Conservation (phyloP, 2,888 invertebrate species). For the Lydus trimaculatus region DNA sequence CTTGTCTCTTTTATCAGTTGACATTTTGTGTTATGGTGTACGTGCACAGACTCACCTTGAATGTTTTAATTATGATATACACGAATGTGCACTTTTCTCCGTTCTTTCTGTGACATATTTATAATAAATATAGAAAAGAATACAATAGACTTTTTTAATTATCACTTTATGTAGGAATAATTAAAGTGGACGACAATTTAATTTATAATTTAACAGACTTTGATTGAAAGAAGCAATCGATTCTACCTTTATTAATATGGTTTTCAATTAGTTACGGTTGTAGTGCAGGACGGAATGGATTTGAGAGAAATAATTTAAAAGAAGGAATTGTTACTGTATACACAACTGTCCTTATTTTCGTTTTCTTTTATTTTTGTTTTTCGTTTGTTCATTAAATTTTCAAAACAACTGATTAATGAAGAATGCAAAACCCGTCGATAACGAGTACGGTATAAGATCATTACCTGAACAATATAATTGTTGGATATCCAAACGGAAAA, state of each 20-base stretch:
- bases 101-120: neutral
- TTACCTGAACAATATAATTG: neutral
- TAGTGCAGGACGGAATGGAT: neutral
- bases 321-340: neutral
- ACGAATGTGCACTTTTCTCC: neutral
- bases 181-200: neutral
- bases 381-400: neutral
- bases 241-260: neutral
- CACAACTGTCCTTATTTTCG: neutral
- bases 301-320: neutral
- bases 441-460: neutral
- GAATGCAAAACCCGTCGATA: neutral
- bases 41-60: neutral
- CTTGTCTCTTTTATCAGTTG: slow-evolving; percentile 2
- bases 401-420: neutral
- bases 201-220: neutral
- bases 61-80: neutral
- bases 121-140: neutral
- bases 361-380: neutral
- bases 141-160: neutral
- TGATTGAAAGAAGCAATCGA: neutral
- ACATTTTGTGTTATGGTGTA: neutral
- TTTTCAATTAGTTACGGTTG: slow-evolving; percentile 2
- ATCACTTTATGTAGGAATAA: neutral
- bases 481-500: neutral